Conservation (phyloP, 2,888 invertebrate species). For the Pyrrhia umbra region DNA sequence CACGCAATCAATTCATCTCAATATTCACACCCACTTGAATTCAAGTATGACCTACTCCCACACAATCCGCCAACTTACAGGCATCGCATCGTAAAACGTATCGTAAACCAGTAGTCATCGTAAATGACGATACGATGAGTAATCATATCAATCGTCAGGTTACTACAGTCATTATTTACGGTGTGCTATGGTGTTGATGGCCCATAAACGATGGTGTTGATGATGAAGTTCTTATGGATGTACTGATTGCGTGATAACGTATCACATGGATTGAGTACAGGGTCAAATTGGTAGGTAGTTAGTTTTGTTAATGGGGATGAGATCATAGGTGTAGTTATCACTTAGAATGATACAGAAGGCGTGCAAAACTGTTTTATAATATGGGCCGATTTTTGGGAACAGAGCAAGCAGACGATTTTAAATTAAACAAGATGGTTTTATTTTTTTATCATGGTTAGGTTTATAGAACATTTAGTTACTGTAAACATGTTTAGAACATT, state of each 20-base stretch:
- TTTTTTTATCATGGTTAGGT: too few relatives aligned
- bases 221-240: slow-evolving; percentile 4
- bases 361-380: too few relatives aligned
- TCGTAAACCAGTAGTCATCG: slow-evolving; percentile 27
- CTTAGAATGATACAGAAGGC: too few relatives aligned
- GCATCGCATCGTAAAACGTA: slow-evolving; percentile 15
- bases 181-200: slow-evolving; percentile 14
- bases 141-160: slow-evolving; percentile 37
- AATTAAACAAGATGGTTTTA: too few relatives aligned
- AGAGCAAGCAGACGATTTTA: too few relatives aligned
- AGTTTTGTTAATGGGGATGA: neutral
- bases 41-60: neutral
- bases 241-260: slow-evolving; percentile 9
- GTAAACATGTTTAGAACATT: too few relatives aligned
- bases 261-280: slow-evolving; percentile 3
- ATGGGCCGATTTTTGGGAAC: too few relatives aligned
- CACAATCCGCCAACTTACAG: slow-evolving; percentile 9
- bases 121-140: slow-evolving; percentile 18
- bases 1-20: neutral
- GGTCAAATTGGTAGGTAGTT: slow-evolving; percentile 1
- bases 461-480: too few relatives aligned
- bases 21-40: neutral
- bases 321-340: too few relatives aligned
- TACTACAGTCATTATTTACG: slow-evolving; percentile 24
- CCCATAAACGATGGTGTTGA: slow-evolving; percentile 12